Percentiles rank a stretch among this genome's conserved stretches.
Evolutionary conservation across 2,113 vertebrate species (phyloP).

Genomic region (Gorsachius goisagi): DNA sequence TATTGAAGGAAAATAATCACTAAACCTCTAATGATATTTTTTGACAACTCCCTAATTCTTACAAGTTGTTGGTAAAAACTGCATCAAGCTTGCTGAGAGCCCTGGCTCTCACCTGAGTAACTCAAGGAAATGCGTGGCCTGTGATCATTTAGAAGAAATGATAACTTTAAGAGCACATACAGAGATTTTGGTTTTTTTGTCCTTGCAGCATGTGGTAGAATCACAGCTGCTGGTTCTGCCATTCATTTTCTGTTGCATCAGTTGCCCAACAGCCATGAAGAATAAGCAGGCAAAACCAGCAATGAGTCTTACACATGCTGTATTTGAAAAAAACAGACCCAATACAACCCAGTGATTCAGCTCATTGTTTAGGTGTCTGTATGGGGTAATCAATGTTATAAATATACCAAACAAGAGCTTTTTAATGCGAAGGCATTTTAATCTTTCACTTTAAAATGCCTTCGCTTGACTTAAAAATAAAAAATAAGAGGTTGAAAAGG

Average conservation of each 20-base stretch:
- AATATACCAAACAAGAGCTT: background rate
- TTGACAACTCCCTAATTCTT: constrained; percentile 39
- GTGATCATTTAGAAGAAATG: constrained; percentile 35
- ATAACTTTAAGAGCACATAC: background rate
- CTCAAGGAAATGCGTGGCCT: background rate
- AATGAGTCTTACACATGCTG: background rate
- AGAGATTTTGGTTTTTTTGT: background rate
- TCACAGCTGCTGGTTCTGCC: background rate
- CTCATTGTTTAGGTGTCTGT: background rate
- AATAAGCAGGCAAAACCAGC: background rate
- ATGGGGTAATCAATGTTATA: background rate
- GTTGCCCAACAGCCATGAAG: background rate
- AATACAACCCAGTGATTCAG: background rate
- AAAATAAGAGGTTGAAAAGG: background rate
- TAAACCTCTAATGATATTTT: background rate
- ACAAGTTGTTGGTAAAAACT: constrained; percentile 3
- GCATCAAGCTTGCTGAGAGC: background rate
- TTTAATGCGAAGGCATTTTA: too few species aligned
- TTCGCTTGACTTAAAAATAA: background rate
- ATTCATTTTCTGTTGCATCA: background rate
- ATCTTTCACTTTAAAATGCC: background rate
- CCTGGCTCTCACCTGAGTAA: background rate
- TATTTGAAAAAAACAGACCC: background rate
- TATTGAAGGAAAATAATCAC: constrained; percentile 6
- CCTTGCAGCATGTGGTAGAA: background rate